Evolutionary conservation across 2,113 vertebrate species (phyloP).

Genomic region (Engraulis encrasicolus): DNA sequence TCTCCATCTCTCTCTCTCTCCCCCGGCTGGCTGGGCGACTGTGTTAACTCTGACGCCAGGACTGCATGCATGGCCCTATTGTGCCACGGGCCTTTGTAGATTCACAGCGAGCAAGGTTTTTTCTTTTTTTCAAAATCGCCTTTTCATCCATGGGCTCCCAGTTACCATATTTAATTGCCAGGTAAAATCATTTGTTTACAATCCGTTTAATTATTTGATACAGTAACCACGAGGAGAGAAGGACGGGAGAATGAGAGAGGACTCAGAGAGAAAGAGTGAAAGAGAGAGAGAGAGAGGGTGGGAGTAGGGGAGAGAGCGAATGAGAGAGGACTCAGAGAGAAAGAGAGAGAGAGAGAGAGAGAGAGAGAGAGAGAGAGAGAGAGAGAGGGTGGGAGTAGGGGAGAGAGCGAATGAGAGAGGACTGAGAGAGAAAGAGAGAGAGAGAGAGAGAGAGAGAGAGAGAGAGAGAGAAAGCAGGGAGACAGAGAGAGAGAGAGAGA

Average conservation of each 20-base stretch:
- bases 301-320: conserved; percentile 68
- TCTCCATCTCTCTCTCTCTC: conserved; percentile 63
- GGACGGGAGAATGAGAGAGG: no score
- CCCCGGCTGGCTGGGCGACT: no score
- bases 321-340: no score
- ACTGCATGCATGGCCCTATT: conserved; percentile 74
- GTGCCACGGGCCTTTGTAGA: conserved; percentile 79
- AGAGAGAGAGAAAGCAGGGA: conserved; percentile 27
- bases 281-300: conserved; percentile 56
- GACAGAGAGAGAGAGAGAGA: conserved; percentile 52
- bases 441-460: conserved; percentile 73
- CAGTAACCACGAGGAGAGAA: conserved; percentile 80
- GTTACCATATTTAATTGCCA: conserved; percentile 92
- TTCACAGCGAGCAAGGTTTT: conserved; percentile 71
- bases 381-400: not conserved
- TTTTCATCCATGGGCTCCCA: conserved; percentile 72
- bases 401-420: no score
- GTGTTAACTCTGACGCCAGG: conserved; percentile 60
- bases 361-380: conserved; percentile 12
- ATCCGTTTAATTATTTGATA: conserved; percentile 94
- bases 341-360: conserved; percentile 31
- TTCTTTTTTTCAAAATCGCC: conserved; percentile 77
- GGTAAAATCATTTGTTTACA: conserved; percentile 85
- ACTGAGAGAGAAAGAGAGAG: conserved; percentile 58
- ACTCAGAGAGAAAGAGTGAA: no score